These are phyloP conservation scores for Palythoa heliodiscus DNA, from an alignment of 92 coral and sea anemone genomes.

Conservation along the genomic window DNA sequence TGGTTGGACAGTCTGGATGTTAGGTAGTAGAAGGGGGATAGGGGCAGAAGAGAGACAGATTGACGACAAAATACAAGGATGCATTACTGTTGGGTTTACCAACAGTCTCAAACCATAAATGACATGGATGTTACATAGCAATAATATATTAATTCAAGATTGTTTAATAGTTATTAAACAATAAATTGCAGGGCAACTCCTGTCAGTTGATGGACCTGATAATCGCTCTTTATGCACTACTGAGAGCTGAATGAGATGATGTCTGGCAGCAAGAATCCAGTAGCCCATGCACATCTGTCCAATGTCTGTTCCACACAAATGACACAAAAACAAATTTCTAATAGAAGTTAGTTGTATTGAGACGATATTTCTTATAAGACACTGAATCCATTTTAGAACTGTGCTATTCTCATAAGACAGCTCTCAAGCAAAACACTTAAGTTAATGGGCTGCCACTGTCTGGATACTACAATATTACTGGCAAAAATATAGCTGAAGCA, in stretches of 20 bases:
- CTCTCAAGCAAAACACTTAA: not conserved
- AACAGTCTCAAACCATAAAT: not conserved
- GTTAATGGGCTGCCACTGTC: not conserved
- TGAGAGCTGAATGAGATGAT: slow-evolving; percentile 56
- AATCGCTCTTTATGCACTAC: not conserved
- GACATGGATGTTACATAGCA: not conserved
- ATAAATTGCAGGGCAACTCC: not conserved
- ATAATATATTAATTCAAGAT: not conserved
- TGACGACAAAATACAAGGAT: not conserved
- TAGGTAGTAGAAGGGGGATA: not conserved
- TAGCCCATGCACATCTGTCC: slow-evolving; percentile 69
- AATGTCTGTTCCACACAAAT: not conserved
- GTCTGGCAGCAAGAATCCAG: slow-evolving; percentile 81
- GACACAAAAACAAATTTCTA: slow-evolving; percentile 1
- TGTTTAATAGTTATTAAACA: not conserved
- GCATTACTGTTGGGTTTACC: not conserved
- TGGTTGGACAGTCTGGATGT: too few relatives aligned
- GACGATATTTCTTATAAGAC: not conserved
- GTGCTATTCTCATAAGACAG: slow-evolving; percentile 4
- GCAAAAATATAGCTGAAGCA: not conserved
- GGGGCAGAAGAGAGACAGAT: not conserved
- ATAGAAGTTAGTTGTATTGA: not conserved
- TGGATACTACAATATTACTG: not conserved
- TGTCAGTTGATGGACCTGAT: not conserved
- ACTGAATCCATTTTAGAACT: slow-evolving; percentile 27